Conservation (phyloP, 2,797 vertebrate species). For the Lateolabrax maculatus region DNA sequence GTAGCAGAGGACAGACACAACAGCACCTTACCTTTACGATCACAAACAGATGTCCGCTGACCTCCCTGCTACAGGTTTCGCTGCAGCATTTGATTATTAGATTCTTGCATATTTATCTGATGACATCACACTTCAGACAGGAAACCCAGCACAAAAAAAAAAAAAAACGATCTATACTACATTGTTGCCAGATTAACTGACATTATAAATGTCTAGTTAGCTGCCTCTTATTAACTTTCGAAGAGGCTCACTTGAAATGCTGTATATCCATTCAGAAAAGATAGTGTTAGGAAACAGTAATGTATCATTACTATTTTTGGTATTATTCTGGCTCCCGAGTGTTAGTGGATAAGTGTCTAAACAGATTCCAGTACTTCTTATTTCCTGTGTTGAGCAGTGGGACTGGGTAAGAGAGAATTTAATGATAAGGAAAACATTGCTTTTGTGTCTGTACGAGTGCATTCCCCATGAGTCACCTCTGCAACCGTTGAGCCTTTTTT, state of each 20-base stretch:
- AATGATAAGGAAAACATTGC: no score
- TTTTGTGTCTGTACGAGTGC: no score
- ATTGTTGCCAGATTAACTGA: slow-evolving; percentile 6
- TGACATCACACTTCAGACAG: slow-evolving; percentile 6
- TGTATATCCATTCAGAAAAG: background rate
- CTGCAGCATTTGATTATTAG: background rate
- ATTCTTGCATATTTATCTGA: slow-evolving; percentile 18
- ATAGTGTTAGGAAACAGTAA: background rate
- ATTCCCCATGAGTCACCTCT: no score
- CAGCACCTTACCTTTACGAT: slow-evolving; percentile 57
- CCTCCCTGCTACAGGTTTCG: background rate
- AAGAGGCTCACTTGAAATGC: background rate
- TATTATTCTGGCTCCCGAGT: background rate
- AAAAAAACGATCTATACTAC: background rate
- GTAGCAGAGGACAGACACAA: slow-evolving; percentile 74
- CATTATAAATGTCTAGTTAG: background rate
- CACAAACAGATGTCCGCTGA: slow-evolving; percentile 69
- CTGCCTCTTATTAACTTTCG: background rate
- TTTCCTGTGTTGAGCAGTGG: background rate
- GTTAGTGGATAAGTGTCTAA: background rate
- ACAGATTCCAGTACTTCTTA: background rate
- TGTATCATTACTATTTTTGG: background rate
- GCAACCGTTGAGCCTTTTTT: background rate
- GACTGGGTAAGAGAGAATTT: background rate
- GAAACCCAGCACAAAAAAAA: slow-evolving; percentile 21